Conservation (phyloP, 2,113 vertebrate genomes). For the Cololabis saira region DNA sequence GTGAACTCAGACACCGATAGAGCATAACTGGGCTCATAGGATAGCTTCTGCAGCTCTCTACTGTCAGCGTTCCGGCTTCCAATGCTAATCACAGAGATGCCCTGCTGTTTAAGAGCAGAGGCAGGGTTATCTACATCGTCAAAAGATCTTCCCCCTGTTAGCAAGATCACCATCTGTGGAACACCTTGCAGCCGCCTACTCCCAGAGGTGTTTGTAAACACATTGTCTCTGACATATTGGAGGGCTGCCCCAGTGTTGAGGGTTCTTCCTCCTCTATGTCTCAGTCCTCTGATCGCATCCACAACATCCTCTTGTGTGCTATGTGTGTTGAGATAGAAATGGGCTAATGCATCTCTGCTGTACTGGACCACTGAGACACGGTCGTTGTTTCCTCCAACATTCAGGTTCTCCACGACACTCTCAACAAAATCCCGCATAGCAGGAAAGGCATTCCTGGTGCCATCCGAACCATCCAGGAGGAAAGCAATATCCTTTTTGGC, state of each 20-base stretch:
- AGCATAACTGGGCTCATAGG: slow-evolving; percentile 45
- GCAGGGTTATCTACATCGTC: slow-evolving; percentile 59
- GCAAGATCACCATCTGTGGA: slow-evolving; percentile 78
- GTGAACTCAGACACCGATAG: slow-evolving; percentile 53
- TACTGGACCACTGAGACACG: slow-evolving; percentile 59
- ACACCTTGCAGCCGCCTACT: slow-evolving; percentile 83
- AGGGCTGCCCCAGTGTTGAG: slow-evolving; percentile 59
- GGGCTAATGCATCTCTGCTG: slow-evolving; percentile 46
- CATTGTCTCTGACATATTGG: slow-evolving; percentile 43
- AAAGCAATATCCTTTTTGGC: slow-evolving; percentile 25
- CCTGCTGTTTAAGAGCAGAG: slow-evolving; percentile 54
- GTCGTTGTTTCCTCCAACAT: slow-evolving; percentile 45
- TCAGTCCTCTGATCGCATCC: neutral
- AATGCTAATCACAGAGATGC: slow-evolving; percentile 45
- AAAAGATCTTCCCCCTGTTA: slow-evolving; percentile 53
- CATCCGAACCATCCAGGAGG: slow-evolving; percentile 88
- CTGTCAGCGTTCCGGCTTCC: slow-evolving; percentile 50
- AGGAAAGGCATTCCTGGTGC: slow-evolving; percentile 55
- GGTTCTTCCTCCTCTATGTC: slow-evolving; percentile 45
- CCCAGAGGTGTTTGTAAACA: slow-evolving; percentile 82
- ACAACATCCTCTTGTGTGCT: neutral
- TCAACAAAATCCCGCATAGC: slow-evolving; percentile 57
- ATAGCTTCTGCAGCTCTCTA: slow-evolving; percentile 52
- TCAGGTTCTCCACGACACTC: slow-evolving; percentile 47
- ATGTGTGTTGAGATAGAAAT: neutral